Evolutionary conservation across 1,140 invertebrate species (phyloP).

Genomic region (Adelges cooleyi): DNA sequence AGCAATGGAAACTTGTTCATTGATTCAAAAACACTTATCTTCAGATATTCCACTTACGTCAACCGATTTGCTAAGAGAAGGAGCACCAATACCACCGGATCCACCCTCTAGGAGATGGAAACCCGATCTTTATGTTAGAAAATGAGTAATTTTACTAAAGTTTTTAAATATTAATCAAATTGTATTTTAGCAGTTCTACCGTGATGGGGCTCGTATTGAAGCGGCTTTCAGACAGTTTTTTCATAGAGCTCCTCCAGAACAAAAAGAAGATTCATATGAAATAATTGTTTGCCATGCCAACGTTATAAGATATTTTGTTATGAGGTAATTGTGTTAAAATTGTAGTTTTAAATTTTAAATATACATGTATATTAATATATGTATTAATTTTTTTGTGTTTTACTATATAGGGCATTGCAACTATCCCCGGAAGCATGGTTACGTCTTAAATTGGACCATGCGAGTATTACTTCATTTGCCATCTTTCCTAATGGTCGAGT

Average conservation of each 20-base stretch:
- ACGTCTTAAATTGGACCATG: constrained; percentile 78
- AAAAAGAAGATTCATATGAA: constrained; percentile 78
- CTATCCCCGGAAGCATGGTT: constrained; percentile 95
- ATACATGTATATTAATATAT: neutral
- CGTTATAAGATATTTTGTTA: constrained; percentile 95
- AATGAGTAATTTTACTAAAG: neutral
- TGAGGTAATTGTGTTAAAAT: constrained; percentile 67
- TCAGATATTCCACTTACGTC: constrained; percentile 44
- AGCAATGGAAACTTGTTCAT: constrained; percentile 43
- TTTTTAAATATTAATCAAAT: neutral
- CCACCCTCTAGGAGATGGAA: constrained; percentile 77
- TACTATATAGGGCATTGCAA: constrained; percentile 74
- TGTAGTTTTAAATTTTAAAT: constrained; percentile 8
- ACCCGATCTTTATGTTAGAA: constrained; percentile 62
- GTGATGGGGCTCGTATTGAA: constrained; percentile 93
- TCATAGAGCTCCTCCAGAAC: constrained; percentile 68
- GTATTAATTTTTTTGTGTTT: too few relatives aligned
- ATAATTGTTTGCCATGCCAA: constrained; percentile 95
- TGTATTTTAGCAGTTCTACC: constrained; percentile 68
- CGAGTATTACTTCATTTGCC: constrained; percentile 82
- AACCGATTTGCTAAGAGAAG: constrained; percentile 76
- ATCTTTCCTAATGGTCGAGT: constrained; percentile 81
- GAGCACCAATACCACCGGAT: constrained; percentile 88
- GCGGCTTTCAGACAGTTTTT: constrained; percentile 91
- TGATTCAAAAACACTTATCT: constrained; percentile 32